A percentile compares a stretch with the other conserved stretches of the same genome.
Evolutionary conservation across 2,888 invertebrate species (phyloP).

Genomic region (Eristalis tenax): DNA sequence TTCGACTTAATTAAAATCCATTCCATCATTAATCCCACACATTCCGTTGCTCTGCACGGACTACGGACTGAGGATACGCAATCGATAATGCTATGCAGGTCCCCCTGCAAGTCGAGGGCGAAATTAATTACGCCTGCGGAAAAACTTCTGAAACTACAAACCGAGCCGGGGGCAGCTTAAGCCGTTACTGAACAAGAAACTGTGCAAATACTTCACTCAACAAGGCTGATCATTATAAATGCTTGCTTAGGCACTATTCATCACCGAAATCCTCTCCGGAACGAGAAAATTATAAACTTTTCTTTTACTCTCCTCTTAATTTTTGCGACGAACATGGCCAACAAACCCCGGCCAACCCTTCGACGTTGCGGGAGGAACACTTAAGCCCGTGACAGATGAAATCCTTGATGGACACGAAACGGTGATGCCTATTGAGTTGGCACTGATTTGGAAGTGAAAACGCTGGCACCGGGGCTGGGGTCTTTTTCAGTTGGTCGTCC

Average conservation of each 20-base stretch:
- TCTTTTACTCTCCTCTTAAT: background rate
- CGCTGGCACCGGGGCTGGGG: background rate
- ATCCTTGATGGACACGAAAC: slow-evolving; percentile 27
- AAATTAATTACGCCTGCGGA: slow-evolving; percentile 43
- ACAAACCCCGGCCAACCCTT: background rate
- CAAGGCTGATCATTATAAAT: slow-evolving; percentile 9
- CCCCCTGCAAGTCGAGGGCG: slow-evolving; percentile 5
- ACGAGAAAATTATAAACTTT: slow-evolving; percentile 2
- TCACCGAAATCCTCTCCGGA: background rate
- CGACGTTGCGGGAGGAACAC: background rate
- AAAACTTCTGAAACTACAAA: slow-evolving; percentile 41
- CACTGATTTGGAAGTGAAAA: slow-evolving; percentile 53
- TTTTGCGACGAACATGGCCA: background rate
- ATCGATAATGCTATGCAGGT: slow-evolving; percentile 28
- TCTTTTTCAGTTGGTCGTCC: slow-evolving; percentile 13
- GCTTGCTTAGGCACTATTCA: slow-evolving; percentile 27
- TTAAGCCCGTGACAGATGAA: slow-evolving; percentile 38
- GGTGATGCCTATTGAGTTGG: slow-evolving; percentile 49
- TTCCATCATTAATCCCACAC: slow-evolving; percentile 10
- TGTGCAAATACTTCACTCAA: slow-evolving; percentile 24
- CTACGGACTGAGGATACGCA: background rate
- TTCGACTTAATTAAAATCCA: slow-evolving; percentile 22
- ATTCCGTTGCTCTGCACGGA: background rate
- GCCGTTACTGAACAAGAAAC: slow-evolving; percentile 1
- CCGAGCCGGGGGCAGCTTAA: background rate